A percentile compares a stretch with the other conserved stretches of the same genome.
phyloP scores from a whole-genome alignment of 1,140 invertebrate genomes.

The Pachyrhynchus sulphureomaculatus region DNA sequence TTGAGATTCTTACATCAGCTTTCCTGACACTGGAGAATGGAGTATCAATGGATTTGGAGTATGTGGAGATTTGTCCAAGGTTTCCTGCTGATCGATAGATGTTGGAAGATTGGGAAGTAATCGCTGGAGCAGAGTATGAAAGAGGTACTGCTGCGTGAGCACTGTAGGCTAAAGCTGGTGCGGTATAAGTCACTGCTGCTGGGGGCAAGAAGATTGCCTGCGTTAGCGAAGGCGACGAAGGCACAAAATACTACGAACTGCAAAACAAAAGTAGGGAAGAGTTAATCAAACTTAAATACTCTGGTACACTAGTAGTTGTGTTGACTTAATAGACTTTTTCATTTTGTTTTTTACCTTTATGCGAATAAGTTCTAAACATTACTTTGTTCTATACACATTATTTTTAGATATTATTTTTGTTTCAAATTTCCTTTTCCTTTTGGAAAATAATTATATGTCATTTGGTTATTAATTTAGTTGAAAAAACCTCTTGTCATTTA shows the following conservation, averaged over 20 bases:
- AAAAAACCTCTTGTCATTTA: too few relatives aligned
- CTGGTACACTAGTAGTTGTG: too few relatives aligned
- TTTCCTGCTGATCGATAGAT: constrained; percentile 63
- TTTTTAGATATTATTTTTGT: too few relatives aligned
- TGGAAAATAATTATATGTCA: too few relatives aligned
- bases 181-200: constrained; percentile 34
- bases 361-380: too few relatives aligned
- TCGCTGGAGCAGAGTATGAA: constrained; percentile 46
- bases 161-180: constrained; percentile 33
- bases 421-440: too few relatives aligned
- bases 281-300: too few relatives aligned
- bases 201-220: constrained; percentile 59
- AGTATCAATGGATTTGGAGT: constrained; percentile 65
- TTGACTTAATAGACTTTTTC: too few relatives aligned
- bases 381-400: too few relatives aligned
- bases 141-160: constrained; percentile 51
- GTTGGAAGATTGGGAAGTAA: constrained; percentile 63
- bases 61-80: constrained; percentile 63
- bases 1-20: constrained; percentile 63
- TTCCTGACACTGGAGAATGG: constrained; percentile 69
- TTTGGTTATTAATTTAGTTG: too few relatives aligned
- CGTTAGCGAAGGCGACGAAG: constrained; percentile 64
- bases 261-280: constrained; percentile 50
- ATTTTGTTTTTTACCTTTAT: too few relatives aligned
- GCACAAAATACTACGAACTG: constrained; percentile 63